phyloP scores from a whole-genome alignment of 2,113 vertebrate species.

The Aplodontia rufa region DNA sequence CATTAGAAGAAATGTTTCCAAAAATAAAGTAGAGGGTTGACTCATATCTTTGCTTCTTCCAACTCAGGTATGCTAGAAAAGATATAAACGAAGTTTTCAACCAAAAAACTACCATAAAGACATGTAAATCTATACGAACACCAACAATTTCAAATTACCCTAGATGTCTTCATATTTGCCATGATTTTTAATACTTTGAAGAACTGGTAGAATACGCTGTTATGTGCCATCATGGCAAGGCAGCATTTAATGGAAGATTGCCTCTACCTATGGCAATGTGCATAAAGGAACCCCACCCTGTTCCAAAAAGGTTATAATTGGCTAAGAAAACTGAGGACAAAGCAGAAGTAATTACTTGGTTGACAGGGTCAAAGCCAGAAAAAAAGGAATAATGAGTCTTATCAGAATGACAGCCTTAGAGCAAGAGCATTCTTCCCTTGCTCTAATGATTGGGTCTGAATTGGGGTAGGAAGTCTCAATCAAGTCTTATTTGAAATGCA shows the following conservation, averaged over 20 bases:
- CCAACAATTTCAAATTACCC: neutral
- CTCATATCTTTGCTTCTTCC: neutral
- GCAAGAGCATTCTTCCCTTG: neutral
- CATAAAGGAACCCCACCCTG: neutral
- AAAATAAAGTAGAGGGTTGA: neutral
- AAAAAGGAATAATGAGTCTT: neutral
- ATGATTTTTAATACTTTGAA: neutral
- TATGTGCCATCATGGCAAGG: neutral
- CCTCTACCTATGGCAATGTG: neutral
- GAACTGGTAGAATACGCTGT: neutral
- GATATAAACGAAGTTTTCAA: neutral
- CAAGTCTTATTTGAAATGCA: constrained; percentile 9
- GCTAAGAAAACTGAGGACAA: neutral
- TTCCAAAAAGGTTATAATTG: neutral
- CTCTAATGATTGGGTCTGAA: neutral
- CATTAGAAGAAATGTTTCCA: neutral
- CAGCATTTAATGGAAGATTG: neutral
- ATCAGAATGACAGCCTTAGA: neutral
- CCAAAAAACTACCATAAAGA: neutral
- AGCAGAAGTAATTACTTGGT: neutral
- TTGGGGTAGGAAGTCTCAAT: neutral
- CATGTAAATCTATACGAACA: neutral
- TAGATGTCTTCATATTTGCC: neutral
- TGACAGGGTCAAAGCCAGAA: neutral
- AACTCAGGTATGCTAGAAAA: neutral